A percentile compares a stretch with the other conserved stretches of the same genome.
Conservation (phyloP, 2,888 invertebrate genomes). For the Cremastinae sp. region DNA sequence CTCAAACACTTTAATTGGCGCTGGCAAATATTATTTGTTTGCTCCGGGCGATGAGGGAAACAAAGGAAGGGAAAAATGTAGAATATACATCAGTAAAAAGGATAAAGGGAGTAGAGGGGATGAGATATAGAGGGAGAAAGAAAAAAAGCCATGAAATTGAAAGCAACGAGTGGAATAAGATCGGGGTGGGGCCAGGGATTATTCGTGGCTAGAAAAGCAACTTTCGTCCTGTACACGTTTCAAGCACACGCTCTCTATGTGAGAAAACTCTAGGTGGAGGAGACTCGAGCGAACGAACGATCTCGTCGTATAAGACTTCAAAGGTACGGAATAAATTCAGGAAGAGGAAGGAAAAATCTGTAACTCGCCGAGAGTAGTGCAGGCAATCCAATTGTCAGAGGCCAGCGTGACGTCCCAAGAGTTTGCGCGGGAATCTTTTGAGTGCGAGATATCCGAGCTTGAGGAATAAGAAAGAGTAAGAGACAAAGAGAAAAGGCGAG, state of each 20-base stretch:
- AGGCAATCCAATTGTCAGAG: constrained; percentile 73
- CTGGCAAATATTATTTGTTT: constrained; percentile 60
- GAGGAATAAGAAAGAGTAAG: constrained; percentile 5
- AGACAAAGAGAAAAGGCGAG: constrained; percentile 34
- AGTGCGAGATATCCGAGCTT: constrained; percentile 34
- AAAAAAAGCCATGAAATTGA: constrained; percentile 29
- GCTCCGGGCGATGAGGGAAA: constrained; percentile 33
- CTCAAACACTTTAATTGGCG: constrained; percentile 61
- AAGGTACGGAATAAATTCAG: constrained; percentile 72
- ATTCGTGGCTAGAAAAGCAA: constrained; percentile 55
- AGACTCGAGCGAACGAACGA: constrained; percentile 38
- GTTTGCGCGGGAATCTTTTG: constrained; percentile 56
- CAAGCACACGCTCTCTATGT: constrained; percentile 11
- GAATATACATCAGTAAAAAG: constrained; percentile 9
- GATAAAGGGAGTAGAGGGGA: too few relatives aligned
- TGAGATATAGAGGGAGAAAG: neutral
- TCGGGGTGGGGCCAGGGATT: constrained; percentile 15
- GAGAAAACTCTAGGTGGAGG: constrained; percentile 29
- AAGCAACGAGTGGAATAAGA: constrained; percentile 19
- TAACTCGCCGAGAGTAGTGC: constrained; percentile 72
- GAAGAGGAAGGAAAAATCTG: constrained; percentile 71
- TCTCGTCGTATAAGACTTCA: constrained; percentile 60
- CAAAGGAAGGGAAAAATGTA: constrained; percentile 19
- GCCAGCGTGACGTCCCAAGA: constrained; percentile 47
- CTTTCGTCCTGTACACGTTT: constrained; percentile 24